Conservation (phyloP, 2,888 invertebrate genomes). For the Petrolisthes cinctipes region DNA sequence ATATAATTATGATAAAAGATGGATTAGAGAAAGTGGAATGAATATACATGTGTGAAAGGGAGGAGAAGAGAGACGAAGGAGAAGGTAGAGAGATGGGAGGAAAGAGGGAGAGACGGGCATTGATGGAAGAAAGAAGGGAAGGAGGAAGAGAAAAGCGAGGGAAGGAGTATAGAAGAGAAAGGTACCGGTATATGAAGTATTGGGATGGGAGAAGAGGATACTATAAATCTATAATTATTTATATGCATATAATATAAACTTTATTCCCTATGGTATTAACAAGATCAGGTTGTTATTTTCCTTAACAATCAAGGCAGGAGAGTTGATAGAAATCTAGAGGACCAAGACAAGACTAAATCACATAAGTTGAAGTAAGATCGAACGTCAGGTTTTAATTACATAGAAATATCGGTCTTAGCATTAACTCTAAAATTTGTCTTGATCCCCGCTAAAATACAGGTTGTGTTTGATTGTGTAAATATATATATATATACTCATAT, state of each 20-base stretch:
- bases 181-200: neutral
- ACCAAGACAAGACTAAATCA: neutral
- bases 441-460: conserved; percentile 8
- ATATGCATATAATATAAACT: conserved; percentile 37
- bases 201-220: neutral
- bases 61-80: neutral
- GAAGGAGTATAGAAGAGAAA: neutral
- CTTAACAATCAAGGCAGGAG: conserved; percentile 48
- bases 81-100: neutral
- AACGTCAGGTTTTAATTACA: neutral
- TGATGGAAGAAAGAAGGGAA: neutral
- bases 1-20: neutral
- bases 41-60: neutral
- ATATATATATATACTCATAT: conserved; percentile 3
- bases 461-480: conserved; percentile 40
- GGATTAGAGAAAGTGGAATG: neutral
- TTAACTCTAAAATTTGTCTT: neutral
- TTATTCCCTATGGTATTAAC: conserved; percentile 37
- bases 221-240: conserved; percentile 27
- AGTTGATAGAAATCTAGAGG: conserved; percentile 7
- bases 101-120: neutral
- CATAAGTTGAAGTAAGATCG: neutral
- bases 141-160: neutral
- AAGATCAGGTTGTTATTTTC: conserved; percentile 13
- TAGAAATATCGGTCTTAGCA: neutral